A percentile compares a stretch with the other conserved stretches of the same genome.
Evolutionary conservation across 2,113 vertebrate genomes (phyloP).

Genomic region (Scomber japonicus): DNA sequence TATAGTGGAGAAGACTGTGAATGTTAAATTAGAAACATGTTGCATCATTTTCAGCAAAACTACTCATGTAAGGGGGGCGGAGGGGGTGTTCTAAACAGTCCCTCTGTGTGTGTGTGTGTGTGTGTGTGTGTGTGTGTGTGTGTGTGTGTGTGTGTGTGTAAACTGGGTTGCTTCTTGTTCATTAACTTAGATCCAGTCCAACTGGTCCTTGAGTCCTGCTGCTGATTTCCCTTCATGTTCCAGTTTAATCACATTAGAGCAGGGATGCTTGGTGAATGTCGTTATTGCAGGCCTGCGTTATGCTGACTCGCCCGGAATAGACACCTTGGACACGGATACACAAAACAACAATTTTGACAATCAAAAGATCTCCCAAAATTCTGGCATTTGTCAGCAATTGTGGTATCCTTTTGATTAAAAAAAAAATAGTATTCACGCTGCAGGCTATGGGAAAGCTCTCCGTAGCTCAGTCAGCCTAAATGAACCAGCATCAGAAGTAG

Average conservation of each 20-base stretch:
- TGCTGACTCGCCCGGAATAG: background rate
- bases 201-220: background rate
- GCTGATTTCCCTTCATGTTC: background rate
- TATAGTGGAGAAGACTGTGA: background rate
- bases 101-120: background rate
- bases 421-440: background rate
- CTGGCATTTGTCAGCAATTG: background rate
- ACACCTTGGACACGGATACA: background rate
- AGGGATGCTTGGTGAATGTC: background rate
- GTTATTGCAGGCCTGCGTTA: background rate
- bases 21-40: slow-evolving; percentile 33
- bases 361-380: background rate
- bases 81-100: slow-evolving; percentile 7
- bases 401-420: background rate
- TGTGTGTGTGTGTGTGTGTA: background rate
- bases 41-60: slow-evolving; percentile 43
- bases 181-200: slow-evolving; percentile 5
- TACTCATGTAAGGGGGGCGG: background rate
- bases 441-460: background rate
- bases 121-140: background rate
- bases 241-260: background rate
- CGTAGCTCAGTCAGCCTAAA: too few species aligned
- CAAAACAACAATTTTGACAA: background rate
- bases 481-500: background rate
- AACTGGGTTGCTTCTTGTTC: background rate